These are phyloP conservation scores for Poecilia gillii DNA, from an alignment of 2,797 vertebrate genomes.

Conservation along the genomic window DNA sequence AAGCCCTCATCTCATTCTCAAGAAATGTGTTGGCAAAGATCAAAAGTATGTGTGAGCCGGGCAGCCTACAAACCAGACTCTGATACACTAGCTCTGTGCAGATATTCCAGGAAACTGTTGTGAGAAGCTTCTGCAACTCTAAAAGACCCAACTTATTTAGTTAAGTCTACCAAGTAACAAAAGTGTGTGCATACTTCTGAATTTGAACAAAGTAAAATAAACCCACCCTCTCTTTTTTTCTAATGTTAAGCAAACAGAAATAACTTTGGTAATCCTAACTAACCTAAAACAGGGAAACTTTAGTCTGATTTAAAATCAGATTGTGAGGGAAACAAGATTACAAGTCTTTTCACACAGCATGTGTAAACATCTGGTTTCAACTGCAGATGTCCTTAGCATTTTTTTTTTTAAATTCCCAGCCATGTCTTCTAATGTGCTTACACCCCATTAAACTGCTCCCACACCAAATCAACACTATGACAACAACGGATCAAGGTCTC, in stretches of 20 bases:
- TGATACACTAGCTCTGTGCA: neutral
- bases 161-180: neutral
- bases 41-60: neutral
- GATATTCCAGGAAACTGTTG: neutral
- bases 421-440: neutral
- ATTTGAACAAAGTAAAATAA: neutral
- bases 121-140: neutral
- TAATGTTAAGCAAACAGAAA: neutral
- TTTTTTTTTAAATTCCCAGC: neutral
- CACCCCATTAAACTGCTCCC: neutral
- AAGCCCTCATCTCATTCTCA: neutral
- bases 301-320: neutral
- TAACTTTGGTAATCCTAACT: neutral
- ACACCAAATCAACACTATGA: neutral
- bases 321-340: neutral
- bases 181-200: neutral
- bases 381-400: neutral
- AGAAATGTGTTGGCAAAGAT: neutral
- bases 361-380: neutral
- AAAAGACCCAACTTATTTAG: neutral
- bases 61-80: neutral
- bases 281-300: neutral
- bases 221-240: neutral
- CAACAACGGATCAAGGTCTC: slow-evolving; percentile 7
- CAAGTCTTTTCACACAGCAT: neutral